Evolutionary conservation across 2,888 invertebrate species (phyloP).

Genomic region (Brenthis daphne): DNA sequence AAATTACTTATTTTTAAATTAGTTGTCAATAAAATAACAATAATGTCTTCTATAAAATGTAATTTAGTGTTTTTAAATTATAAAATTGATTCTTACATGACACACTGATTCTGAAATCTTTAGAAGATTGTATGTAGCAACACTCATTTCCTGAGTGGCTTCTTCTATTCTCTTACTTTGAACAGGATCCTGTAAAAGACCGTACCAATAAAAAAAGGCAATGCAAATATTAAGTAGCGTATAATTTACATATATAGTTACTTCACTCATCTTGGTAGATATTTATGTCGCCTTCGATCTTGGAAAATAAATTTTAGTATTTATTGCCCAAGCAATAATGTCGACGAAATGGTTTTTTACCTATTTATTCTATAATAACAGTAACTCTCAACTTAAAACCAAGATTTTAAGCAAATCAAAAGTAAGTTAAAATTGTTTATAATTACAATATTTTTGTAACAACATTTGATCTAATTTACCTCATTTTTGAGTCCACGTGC

Average conservation of each 20-base stretch:
- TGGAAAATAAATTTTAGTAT: no score
- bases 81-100: constrained; percentile 46
- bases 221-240: no score
- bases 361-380: background rate
- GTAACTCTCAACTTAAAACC: no score
- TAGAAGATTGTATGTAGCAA: constrained; percentile 57
- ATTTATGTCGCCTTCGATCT: no score
- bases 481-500: constrained; percentile 48
- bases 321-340: no score
- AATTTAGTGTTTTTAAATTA: background rate
- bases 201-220: no score
- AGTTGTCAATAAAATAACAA: no score
- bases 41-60: background rate
- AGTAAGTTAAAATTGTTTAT: background rate
- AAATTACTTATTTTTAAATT: no score
- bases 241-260: no score
- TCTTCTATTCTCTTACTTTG: constrained; percentile 58
- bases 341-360: no score
- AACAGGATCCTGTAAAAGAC: constrained; percentile 49
- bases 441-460: background rate
- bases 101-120: constrained; percentile 55
- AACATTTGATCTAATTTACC: constrained; percentile 17
- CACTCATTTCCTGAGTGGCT: constrained; percentile 55
- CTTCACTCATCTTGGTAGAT: no score
- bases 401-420: background rate